phyloP scores from a whole-genome alignment of 2,113 vertebrate species.

The Apteryx owenii region DNA sequence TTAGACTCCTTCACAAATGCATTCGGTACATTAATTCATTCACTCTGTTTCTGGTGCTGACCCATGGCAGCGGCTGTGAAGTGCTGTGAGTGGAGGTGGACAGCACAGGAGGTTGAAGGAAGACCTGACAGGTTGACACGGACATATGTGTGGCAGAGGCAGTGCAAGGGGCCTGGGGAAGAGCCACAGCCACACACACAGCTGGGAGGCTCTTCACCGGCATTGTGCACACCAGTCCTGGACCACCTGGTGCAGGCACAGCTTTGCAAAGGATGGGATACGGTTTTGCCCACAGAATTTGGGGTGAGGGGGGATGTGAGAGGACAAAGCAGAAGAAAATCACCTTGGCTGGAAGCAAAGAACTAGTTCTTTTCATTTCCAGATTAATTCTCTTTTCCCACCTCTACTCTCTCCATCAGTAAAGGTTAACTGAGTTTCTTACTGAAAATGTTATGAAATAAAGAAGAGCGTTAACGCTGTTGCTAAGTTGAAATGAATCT shows the following conservation, averaged over 20 bases:
- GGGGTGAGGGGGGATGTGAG: too few relatives aligned
- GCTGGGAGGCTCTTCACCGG: neutral
- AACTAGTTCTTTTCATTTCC: neutral
- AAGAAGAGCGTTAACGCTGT: neutral
- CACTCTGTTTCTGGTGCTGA: neutral
- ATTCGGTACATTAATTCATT: neutral
- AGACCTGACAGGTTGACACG: neutral
- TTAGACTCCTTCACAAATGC: neutral
- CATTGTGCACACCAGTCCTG: neutral
- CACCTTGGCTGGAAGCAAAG: neutral
- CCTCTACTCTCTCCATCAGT: neutral
- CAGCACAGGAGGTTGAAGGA: neutral
- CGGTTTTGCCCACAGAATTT: too few relatives aligned
- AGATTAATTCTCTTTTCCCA: neutral
- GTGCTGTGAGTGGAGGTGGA: neutral
- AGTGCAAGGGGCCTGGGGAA: neutral
- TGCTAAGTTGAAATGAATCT: neutral
- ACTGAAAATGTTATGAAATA: neutral
- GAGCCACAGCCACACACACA: neutral
- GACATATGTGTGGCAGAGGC: neutral
- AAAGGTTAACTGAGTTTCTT: rapidly evolving
- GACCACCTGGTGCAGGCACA: neutral
- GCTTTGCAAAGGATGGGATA: neutral
- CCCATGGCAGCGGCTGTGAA: neutral
- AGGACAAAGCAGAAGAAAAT: too few relatives aligned